Conservation (phyloP, 2,797 vertebrate genomes). For the Muraenolepis orangiensis region DNA sequence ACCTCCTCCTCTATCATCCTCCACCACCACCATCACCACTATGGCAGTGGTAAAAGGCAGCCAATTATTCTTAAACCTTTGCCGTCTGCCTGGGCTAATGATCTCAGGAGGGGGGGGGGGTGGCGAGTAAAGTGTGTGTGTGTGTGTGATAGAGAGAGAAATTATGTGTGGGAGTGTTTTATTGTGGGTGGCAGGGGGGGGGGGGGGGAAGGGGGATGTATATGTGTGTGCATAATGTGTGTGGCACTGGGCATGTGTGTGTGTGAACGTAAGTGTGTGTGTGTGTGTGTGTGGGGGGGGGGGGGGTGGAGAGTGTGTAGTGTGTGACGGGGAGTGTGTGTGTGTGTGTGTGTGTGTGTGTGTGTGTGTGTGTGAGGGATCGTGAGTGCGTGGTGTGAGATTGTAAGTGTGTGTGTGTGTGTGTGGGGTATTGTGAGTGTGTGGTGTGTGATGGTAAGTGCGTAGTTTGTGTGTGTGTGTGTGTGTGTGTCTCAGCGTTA, state of each 20-base stretch:
- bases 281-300: not conserved
- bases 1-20: too few species aligned
- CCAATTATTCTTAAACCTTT: constrained; percentile 61
- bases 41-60: constrained; percentile 62
- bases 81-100: constrained; percentile 56
- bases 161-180: constrained; percentile 25
- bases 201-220: too few species aligned
- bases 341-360: not conserved
- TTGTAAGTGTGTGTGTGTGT: not conserved
- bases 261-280: not conserved
- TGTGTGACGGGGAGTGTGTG: not conserved
- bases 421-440: not conserved
- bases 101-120: constrained; percentile 37
- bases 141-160: too few species aligned
- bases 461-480: not conserved
- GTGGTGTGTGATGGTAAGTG: too few species aligned
- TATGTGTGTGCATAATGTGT: not conserved
- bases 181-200: too few species aligned
- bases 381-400: not conserved
- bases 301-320: not conserved
- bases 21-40: constrained; percentile 15
- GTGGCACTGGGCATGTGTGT: not conserved
- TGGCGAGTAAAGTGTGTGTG: constrained; percentile 29
- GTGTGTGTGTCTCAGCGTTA: not conserved
- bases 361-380: too few species aligned